Conservation (phyloP, 2,888 invertebrate genomes). For the Oscheius sp. region DNA sequence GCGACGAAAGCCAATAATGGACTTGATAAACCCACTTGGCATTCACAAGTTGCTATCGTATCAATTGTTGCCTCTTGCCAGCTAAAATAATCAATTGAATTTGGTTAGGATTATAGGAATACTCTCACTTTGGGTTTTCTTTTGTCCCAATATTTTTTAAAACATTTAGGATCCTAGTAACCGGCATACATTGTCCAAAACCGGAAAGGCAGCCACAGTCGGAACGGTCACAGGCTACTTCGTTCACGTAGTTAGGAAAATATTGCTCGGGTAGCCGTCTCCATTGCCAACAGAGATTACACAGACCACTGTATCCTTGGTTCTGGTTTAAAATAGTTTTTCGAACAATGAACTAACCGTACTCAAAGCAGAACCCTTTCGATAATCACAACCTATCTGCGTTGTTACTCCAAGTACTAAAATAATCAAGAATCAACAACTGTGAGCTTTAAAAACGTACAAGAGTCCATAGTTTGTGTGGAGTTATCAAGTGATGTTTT, state of each 20-base stretch:
- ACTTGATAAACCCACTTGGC: conserved; percentile 49
- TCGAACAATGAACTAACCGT: background rate
- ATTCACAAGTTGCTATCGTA: conserved; percentile 50
- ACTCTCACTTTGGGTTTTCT: conserved; percentile 22
- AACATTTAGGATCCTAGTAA: conserved; percentile 41
- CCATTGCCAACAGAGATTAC: conserved; percentile 56
- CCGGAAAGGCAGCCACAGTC: conserved; percentile 52
- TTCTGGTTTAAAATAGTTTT: conserved; percentile 6
- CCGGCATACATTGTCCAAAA: conserved; percentile 51
- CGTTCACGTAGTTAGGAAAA: conserved; percentile 53
- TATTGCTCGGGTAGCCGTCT: conserved; percentile 46
- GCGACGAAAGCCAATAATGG: conserved; percentile 33
- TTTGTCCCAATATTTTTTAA: conserved; percentile 37
- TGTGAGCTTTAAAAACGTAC: too few relatives aligned
- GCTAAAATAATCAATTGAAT: conserved; percentile 11
- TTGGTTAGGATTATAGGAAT: background rate
- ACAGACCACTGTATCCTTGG: conserved; percentile 1
- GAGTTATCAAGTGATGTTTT: conserved; percentile 3
- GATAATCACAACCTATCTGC: conserved; percentile 48
- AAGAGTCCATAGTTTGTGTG: too few relatives aligned
- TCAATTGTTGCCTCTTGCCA: conserved; percentile 48
- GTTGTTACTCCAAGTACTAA: conserved; percentile 48
- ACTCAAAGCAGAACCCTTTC: conserved; percentile 40
- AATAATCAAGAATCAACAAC: too few relatives aligned
- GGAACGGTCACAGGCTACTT: conserved; percentile 49